Conservation (phyloP, 2,888 invertebrate genomes). For the Colletes collaris region DNA sequence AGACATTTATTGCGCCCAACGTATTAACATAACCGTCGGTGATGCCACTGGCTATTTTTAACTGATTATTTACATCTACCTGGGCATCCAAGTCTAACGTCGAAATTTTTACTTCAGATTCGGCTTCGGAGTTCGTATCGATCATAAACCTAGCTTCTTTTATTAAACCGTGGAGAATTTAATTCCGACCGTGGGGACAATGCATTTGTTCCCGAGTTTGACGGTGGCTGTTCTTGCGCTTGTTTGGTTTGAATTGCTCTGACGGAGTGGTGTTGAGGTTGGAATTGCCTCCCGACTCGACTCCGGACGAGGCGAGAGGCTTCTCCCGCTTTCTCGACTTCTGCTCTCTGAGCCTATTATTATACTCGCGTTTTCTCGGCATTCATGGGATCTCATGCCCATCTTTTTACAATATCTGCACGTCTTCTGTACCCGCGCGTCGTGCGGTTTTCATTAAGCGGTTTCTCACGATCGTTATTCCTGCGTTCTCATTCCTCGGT, state of each 20-base stretch:
- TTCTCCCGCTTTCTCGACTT: no score
- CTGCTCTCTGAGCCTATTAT: background rate
- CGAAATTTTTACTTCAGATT: background rate
- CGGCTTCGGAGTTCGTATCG: slow-evolving; percentile 2
- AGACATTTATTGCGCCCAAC: background rate
- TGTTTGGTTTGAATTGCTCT: no score
- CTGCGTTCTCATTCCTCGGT: no score
- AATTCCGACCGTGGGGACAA: background rate
- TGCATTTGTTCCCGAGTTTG: background rate
- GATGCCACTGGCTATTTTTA: background rate
- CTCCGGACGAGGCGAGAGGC: no score
- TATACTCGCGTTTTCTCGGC: background rate
- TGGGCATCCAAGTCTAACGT: no score
- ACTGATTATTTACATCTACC: no score
- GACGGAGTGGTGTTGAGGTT: no score
- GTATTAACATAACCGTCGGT: background rate
- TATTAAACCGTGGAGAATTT: background rate
- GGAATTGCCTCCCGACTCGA: no score
- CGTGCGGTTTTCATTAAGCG: no score
- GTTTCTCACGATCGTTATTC: no score
- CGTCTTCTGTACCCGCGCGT: no score
- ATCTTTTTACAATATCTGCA: background rate
- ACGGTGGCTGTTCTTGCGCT: background rate
- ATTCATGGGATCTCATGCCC: slow-evolving; percentile 4
- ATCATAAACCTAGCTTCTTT: background rate